Conservation (phyloP, 2,797 vertebrate species). For the Buceros bicornis region DNA sequence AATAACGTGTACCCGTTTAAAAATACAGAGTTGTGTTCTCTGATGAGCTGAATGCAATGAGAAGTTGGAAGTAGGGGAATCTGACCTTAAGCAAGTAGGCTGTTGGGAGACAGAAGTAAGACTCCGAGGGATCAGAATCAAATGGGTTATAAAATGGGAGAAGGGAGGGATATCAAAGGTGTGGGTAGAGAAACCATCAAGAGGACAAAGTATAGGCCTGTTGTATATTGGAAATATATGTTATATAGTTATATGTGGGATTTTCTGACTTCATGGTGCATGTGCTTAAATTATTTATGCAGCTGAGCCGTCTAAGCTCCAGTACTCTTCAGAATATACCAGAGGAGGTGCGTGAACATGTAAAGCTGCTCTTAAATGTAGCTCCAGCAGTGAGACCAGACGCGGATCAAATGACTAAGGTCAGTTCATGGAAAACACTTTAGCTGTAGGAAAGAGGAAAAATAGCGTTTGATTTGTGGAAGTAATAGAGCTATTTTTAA, state of each 20-base stretch:
- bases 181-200: background rate
- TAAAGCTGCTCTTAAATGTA: constrained; percentile 95
- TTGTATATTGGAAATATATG: background rate
- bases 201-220: background rate
- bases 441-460: background rate
- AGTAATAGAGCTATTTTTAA: background rate
- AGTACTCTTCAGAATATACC: constrained; percentile 89
- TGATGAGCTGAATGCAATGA: background rate
- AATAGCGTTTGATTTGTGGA: background rate
- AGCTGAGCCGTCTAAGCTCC: constrained; percentile 93
- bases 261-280: constrained; percentile 40
- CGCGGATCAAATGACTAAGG: constrained; percentile 98
- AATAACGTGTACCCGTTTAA: background rate
- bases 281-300: constrained; percentile 44
- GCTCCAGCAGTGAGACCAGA: constrained; percentile 94
- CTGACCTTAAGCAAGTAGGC: background rate
- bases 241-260: background rate
- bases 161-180: background rate
- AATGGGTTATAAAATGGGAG: background rate
- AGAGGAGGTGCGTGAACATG: constrained; percentile 92
- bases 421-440: constrained; percentile 63
- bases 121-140: background rate
- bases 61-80: background rate
- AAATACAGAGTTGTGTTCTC: background rate
- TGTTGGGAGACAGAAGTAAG: background rate